A percentile compares a stretch with the other conserved stretches of the same genome.
Evolutionary conservation across 2,113 vertebrate species (phyloP).

Genomic region (Phocoena sinus): DNA sequence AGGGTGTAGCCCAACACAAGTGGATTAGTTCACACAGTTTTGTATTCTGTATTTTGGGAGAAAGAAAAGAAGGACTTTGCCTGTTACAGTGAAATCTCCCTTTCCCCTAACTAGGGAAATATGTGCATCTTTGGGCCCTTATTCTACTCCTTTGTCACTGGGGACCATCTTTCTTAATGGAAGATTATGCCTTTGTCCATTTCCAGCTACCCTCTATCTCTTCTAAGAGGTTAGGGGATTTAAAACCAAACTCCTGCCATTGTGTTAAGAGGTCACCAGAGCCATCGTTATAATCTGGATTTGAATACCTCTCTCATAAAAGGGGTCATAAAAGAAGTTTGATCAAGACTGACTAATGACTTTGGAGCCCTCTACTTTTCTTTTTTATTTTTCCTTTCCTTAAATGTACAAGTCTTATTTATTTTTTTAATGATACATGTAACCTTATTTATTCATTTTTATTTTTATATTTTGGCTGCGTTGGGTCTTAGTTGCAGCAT

Average conservation of each 20-base stretch:
- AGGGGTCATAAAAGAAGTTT: slow-evolving; percentile 21
- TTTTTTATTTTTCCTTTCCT: no score
- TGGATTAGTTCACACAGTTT: not conserved
- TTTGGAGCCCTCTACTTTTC: not conserved
- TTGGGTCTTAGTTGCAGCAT: no score
- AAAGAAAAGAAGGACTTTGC: not conserved
- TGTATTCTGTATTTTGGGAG: not conserved
- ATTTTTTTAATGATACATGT: no score
- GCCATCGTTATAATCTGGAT: not conserved
- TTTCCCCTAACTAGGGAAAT: not conserved
- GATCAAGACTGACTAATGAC: not conserved
- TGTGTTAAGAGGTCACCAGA: not conserved
- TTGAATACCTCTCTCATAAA: slow-evolving; percentile 8
- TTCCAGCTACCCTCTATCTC: not conserved
- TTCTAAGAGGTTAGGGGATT: not conserved
- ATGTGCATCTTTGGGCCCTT: not conserved
- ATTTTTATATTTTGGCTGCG: no score
- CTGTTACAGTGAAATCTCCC: not conserved
- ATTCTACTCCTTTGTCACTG: not conserved
- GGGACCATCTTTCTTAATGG: not conserved
- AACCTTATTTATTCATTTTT: no score
- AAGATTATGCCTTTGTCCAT: not conserved
- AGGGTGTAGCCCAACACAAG: not conserved
- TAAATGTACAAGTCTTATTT: no score
- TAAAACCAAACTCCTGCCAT: not conserved